phyloP scores from a whole-genome alignment of 2,113 vertebrate species.

The Mellivora capensis region DNA sequence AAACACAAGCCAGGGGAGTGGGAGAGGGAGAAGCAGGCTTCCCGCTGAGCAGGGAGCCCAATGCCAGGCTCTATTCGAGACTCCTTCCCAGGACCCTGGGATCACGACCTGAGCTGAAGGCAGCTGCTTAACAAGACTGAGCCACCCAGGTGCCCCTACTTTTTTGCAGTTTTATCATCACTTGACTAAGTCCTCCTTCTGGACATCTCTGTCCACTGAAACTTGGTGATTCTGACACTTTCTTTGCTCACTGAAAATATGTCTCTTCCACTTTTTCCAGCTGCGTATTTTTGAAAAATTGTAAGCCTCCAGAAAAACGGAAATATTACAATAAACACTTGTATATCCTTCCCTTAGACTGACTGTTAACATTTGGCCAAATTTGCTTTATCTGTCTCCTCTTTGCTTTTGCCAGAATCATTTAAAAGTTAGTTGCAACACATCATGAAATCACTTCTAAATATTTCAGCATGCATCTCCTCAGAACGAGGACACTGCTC shows the following conservation, averaged over 20 bases:
- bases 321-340: not conserved
- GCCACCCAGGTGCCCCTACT: too few relatives aligned
- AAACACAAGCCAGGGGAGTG: too few relatives aligned
- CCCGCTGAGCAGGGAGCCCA: too few relatives aligned
- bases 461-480: not conserved
- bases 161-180: not conserved
- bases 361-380: not conserved
- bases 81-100: too few relatives aligned
- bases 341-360: not conserved
- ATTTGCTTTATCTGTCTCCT: not conserved
- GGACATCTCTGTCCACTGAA: not conserved
- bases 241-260: not conserved
- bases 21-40: too few relatives aligned
- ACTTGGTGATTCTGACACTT: not conserved
- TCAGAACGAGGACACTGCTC: not conserved
- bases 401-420: not conserved
- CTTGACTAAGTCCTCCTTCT: not conserved
- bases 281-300: not conserved
- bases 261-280: not conserved
- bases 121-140: too few relatives aligned
- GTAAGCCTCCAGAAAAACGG: not conserved
- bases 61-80: too few relatives aligned
- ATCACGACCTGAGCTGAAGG: too few relatives aligned
- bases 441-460: not conserved
- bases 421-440: not conserved